Conservation (phyloP, 2,113 vertebrate genomes). For the Sclerurus mexicanus region DNA sequence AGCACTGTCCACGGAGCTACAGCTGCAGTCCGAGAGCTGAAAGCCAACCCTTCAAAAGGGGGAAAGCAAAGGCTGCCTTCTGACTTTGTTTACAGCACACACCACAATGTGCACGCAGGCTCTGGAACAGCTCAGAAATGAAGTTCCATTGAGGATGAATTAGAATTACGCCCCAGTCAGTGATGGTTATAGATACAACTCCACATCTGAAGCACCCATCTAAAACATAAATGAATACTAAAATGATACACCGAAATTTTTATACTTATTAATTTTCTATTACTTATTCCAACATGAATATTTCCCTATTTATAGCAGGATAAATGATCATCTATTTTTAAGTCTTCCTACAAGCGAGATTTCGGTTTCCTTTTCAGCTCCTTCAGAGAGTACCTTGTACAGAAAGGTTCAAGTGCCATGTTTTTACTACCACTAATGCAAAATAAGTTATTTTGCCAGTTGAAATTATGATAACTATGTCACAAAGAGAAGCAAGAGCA, state of each 20-base stretch:
- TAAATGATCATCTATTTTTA: background rate
- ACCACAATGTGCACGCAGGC: background rate
- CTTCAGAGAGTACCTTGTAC: background rate
- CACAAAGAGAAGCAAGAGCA: background rate
- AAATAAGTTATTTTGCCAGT: background rate
- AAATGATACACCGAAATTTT: background rate
- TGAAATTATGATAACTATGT: background rate
- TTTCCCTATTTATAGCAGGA: background rate
- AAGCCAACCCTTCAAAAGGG: background rate
- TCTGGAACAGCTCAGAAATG: background rate
- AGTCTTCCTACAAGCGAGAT: background rate
- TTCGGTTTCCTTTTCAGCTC: background rate
- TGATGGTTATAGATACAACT: background rate
- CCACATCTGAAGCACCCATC: background rate
- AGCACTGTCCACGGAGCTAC: background rate
- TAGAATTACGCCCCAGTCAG: background rate
- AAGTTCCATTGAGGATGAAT: background rate
- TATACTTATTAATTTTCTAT: background rate
- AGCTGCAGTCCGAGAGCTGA: background rate
- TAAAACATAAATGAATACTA: background rate
- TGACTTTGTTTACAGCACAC: background rate
- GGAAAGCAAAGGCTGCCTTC: background rate
- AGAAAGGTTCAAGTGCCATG: background rate
- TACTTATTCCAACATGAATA: background rate
- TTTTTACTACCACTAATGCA: constrained; percentile 5